Base-by-base conservation (phyloP, 2,888 invertebrate genomes). In the Acleris holmiana region DNA sequence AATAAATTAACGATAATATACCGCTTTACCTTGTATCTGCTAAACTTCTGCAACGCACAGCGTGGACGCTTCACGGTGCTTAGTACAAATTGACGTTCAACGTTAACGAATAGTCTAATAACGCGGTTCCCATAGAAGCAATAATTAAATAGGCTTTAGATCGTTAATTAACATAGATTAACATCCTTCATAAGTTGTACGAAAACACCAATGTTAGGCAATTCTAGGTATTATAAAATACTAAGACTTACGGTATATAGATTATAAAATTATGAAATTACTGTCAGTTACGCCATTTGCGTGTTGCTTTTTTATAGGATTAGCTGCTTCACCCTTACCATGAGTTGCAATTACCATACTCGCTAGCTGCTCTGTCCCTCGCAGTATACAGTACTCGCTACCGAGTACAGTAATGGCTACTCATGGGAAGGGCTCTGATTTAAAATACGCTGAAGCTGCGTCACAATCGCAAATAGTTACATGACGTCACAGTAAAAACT, bases 181-280 rank as follows among this genome's bases (percentile, higher is more conserved):
- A 54, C 65, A 61, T 65, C 65, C 60, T 65, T 67, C 65, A 65
- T 61, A 65, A 65, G 65, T 57, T 57, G 62, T 51, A 40, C 48
- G 46, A 50, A n/a, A 57, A 66, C 66, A 66, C 61, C 66, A 61
- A 61, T 57, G 19, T 47, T 66, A 61, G 61, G 25, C 44, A 55
- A 53, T 50, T 64, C 53, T 44, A 59, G 59, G 64, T 64, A 64
- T 64, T 64, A 58, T 64, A 64, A 58, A 35, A 63, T 57, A 51
- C 63, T 47, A 63, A 53, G 58, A 53, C 53, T 64, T 64, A 57
- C 40, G 48, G n/a, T n/a, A 47, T 63, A 15, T 63, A 58, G 58
- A 64, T 25, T 48, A 57, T 50, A 51, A 48, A 48, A n/a, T n/a
- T 46, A 35, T 58, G n/a, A 53, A 58, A 17, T 44, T 49, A 17